These are phyloP conservation scores for Lepidurus arcticus DNA, from an alignment of 1,140 invertebrate species.

Conservation along the genomic window DNA sequence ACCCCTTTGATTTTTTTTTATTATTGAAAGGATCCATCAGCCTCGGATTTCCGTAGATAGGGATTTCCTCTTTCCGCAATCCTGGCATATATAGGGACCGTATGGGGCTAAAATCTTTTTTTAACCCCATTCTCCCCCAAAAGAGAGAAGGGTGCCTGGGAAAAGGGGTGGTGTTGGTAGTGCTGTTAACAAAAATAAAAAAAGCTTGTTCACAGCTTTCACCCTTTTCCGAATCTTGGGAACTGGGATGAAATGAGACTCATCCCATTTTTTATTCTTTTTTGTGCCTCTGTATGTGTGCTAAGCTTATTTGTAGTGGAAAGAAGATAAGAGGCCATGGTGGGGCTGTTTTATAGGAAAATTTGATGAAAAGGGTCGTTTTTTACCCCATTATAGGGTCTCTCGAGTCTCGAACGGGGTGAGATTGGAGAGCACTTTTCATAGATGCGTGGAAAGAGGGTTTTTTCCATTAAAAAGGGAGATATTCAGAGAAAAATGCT, in stretches of 20 bases:
- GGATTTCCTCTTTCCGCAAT: constrained; percentile 14
- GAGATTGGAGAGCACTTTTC: constrained; percentile 17
- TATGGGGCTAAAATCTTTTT: constrained; percentile 8
- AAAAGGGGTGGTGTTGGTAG: not conserved
- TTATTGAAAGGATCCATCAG: not conserved
- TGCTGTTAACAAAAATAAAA: not conserved
- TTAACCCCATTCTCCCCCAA: too few species aligned
- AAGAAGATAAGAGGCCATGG: constrained; percentile 1
- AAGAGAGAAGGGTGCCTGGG: not conserved
- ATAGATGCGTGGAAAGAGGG: not conserved
- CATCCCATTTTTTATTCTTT: not conserved
- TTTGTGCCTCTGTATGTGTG: not conserved
- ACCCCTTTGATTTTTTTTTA: not conserved
- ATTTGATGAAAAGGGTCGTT: not conserved
- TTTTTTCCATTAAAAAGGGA: not conserved
- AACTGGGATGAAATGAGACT: not conserved
- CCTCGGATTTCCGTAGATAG: constrained; percentile 14
- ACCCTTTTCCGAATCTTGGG: constrained; percentile 18
- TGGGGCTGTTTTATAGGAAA: not conserved
- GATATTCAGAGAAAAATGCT: not conserved
- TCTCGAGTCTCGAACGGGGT: not conserved
- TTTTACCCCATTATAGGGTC: constrained; percentile 6
- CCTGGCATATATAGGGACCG: not conserved
- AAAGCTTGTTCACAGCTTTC: constrained; percentile 7
- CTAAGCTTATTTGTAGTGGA: constrained; percentile 4